phyloP scores from a whole-genome alignment of 1,140 invertebrate genomes.

The Bombus cullumanus region DNA sequence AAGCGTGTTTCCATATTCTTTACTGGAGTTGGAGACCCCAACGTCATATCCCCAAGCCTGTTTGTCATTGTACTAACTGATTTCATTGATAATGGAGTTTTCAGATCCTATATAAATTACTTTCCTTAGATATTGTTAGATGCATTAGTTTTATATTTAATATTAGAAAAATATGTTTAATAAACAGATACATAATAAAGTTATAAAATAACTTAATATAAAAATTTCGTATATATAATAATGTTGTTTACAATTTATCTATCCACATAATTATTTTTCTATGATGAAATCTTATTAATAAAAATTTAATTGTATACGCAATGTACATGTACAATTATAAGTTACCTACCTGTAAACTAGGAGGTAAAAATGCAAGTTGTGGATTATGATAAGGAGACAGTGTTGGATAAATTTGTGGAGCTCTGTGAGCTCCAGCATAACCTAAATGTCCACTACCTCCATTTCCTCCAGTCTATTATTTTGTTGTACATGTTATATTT shows the following conservation, averaged over 20 bases:
- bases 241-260: background rate
- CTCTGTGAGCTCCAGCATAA: slow-evolving; percentile 81
- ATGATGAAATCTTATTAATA: background rate
- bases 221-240: background rate
- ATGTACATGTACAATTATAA: background rate
- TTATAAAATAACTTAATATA: background rate
- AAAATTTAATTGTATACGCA: background rate
- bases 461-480: slow-evolving; percentile 77
- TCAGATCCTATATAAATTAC: slow-evolving; percentile 78
- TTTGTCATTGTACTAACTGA: slow-evolving; percentile 80
- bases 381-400: slow-evolving; percentile 82
- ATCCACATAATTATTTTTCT: background rate
- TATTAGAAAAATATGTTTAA: slow-evolving; percentile 6
- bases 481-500: slow-evolving; percentile 65
- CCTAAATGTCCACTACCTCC: slow-evolving; percentile 77
- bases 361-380: slow-evolving; percentile 82
- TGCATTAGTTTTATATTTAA: background rate
- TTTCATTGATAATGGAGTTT: slow-evolving; percentile 82
- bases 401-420: slow-evolving; percentile 81
- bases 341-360: slow-evolving; percentile 79
- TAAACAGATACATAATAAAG: background rate
- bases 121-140: background rate
- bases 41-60: slow-evolving; percentile 79
- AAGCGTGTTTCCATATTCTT: slow-evolving; percentile 88
- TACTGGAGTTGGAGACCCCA: slow-evolving; percentile 77